phyloP scores from a whole-genome alignment of 2,888 invertebrate species.

The Lasioglossum figueresi region DNA sequence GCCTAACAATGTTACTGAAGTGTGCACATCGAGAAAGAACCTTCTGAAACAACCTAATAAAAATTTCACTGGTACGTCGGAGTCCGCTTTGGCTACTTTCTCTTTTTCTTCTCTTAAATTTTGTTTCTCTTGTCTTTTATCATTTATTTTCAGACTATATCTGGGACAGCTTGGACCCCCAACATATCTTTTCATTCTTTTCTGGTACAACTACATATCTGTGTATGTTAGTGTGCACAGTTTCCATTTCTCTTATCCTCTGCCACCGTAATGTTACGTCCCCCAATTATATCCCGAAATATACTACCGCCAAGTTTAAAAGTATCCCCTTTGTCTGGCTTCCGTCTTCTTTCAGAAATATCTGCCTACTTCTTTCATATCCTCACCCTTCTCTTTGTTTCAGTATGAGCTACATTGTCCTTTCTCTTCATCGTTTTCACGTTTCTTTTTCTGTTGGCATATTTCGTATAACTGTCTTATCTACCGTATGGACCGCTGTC shows the following conservation, averaged over 20 bases:
- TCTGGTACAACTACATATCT: not conserved
- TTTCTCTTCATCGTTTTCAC: not conserved
- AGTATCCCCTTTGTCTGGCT: not conserved
- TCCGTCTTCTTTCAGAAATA: not conserved
- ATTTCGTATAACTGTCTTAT: not conserved
- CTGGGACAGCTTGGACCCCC: not conserved
- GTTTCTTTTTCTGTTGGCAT: conserved; percentile 3
- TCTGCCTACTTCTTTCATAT: not conserved
- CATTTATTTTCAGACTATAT: not conserved
- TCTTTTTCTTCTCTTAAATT: not conserved
- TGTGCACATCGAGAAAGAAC: not conserved
- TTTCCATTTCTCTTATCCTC: not conserved
- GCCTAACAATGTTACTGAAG: not conserved
- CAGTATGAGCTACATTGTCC: not conserved
- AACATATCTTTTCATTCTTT: not conserved
- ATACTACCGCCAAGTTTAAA: not conserved
- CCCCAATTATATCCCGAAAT: not conserved
- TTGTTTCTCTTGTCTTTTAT: not conserved
- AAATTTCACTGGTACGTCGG: not conserved
- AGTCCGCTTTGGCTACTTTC: not conserved
- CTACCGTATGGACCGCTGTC: not conserved
- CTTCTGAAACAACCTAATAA: not conserved
- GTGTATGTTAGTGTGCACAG: not conserved
- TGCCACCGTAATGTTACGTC: not conserved
- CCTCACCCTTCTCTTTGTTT: not conserved